phyloP scores from a whole-genome alignment of 1,140 invertebrate species.

The Octopus sinensis region DNA sequence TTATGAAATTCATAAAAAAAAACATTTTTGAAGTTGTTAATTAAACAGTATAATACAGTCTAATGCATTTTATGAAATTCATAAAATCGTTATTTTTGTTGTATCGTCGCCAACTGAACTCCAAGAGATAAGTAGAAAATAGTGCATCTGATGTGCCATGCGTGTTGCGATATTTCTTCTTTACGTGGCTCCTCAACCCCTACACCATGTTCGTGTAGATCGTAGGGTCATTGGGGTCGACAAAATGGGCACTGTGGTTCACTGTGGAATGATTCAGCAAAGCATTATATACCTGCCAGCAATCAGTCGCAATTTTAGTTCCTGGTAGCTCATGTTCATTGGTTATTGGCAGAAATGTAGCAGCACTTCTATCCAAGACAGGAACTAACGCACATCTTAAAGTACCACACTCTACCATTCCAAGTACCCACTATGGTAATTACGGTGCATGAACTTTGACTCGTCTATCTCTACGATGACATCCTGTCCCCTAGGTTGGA shows the following conservation, averaged over 20 bases:
- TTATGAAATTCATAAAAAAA: too few relatives aligned
- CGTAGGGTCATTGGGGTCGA: too few relatives aligned
- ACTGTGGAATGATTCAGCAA: background rate
- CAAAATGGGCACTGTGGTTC: background rate
- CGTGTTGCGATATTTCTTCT: too few relatives aligned
- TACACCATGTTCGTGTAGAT: too few relatives aligned
- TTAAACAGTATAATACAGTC: too few relatives aligned
- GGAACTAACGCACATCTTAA: background rate
- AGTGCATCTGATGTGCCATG: too few relatives aligned
- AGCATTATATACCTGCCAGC: background rate
- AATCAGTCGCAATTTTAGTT: background rate
- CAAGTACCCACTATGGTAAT: background rate
- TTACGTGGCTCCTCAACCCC: too few relatives aligned
- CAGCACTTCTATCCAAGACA: background rate
- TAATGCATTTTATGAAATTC: too few relatives aligned
- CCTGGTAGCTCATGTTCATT: background rate
- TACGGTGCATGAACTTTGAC: background rate
- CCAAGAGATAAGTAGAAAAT: too few relatives aligned
- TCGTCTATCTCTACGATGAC: constrained; percentile 1
- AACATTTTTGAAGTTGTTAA: too few relatives aligned
- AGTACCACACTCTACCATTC: background rate
- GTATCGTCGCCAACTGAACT: too few relatives aligned
- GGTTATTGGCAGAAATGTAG: background rate
- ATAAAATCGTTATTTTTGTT: too few relatives aligned
- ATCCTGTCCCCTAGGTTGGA: background rate